Base-by-base conservation (phyloP, 2,113 vertebrate species). In the Chionodraco myersi region DNA sequence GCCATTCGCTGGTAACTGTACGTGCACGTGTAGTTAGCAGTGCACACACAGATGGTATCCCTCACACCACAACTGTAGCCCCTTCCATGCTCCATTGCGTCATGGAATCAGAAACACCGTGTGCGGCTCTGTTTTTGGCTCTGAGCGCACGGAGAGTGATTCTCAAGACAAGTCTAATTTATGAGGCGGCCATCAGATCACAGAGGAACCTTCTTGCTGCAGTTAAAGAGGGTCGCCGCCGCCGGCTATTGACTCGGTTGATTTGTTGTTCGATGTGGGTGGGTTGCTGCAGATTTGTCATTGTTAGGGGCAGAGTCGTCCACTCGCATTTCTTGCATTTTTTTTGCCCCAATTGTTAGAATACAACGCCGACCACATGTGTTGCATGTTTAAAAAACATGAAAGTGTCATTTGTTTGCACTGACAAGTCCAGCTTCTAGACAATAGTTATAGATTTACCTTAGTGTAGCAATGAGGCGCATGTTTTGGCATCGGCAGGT, bases 381-480 rank as follows among this genome's bases (percentile, higher is more conserved):
- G 90, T 86, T 87, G 72, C 72, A 12, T 89, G 78, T 92, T 94
- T 94, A 91, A 81, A 81, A 84, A 89, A 85, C 83, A 78, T 62
- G 54, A 69, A 87, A 30, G 80, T 80, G 83, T 91, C 90, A 90
- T 91, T 80, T 91, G 83, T 84, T 90, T 88, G 85, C 76, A 84
- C 82, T 90, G 72, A 79, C 69, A 81, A 75, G 81, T 86, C 80
- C 80, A 82, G 85, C 86, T 85, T 79, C 83, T 81, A 72, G 72
- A 85, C 72, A 66, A 81, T 23, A 47, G 70, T 72, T 80, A 74
- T 66, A 75, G 41, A 74, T 86, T 51, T 6, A 74, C 53, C 57
- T 72, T 82, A 59, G 77, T 61, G 78, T 51, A 67, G 57, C 58
- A 82, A 18, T 10, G 44, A 77, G 66, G 15, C 4, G 0, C 56